Conservation (phyloP, 1,140 invertebrate species). For the Rhynchophorus ferrugineus region DNA sequence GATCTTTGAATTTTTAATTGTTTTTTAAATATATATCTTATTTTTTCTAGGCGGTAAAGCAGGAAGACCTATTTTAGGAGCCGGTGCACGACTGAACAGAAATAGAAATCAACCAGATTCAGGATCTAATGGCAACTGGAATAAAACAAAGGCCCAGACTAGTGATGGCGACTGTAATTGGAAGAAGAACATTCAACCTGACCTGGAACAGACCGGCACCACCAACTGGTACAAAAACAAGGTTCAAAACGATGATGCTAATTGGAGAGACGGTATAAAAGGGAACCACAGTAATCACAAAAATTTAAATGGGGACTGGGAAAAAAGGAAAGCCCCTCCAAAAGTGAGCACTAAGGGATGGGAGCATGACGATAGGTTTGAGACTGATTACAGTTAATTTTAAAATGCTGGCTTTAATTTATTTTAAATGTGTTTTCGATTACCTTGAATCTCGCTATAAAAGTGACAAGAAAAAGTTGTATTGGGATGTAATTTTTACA, state of each 20-base stretch:
- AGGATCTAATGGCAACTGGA: not conserved
- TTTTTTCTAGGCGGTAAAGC: conserved; percentile 18
- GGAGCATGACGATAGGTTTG: conserved; percentile 35
- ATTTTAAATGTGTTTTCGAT: too few relatives aligned
- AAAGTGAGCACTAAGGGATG: conserved; percentile 28
- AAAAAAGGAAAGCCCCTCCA: conserved; percentile 18
- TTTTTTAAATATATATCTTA: not conserved
- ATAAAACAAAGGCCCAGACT: not conserved
- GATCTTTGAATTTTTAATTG: not conserved
- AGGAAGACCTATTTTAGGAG: conserved; percentile 30
- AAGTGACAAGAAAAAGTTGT: too few relatives aligned
- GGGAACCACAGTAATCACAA: conserved; percentile 14
- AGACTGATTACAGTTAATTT: conserved; percentile 32
- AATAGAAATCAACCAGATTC: not conserved
- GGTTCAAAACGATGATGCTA: conserved; percentile 5
- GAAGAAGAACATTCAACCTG: not conserved
- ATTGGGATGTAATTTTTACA: too few relatives aligned
- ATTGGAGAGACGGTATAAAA: conserved; percentile 21
- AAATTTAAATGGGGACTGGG: conserved; percentile 15
- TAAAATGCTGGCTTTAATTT: too few relatives aligned
- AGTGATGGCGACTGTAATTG: not conserved
- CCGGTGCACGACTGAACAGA: conserved; percentile 27
- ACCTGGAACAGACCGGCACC: not conserved
- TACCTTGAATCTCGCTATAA: too few relatives aligned
- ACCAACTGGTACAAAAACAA: conserved; percentile 1